Conservation (phyloP, 35 echinoderm and acorn worm genomes). For the Heliocidaris tuberculata region DNA sequence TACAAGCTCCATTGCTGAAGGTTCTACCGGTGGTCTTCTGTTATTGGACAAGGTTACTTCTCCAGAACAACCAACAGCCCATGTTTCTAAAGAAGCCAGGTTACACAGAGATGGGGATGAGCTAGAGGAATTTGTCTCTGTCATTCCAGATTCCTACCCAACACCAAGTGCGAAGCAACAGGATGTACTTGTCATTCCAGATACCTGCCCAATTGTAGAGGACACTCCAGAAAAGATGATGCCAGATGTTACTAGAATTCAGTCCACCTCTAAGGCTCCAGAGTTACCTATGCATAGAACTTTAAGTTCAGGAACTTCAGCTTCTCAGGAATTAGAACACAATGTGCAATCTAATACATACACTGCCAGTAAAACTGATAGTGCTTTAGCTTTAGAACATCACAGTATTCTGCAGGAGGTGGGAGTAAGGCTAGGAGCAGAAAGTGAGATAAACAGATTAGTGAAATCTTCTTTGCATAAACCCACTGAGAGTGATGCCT, state of each 20-base stretch:
- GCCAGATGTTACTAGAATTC: not conserved
- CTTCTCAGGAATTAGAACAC: not conserved
- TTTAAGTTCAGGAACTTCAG: not conserved
- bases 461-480: not conserved
- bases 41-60: not conserved
- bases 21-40: not conserved
- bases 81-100: not conserved
- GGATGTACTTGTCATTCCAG: not conserved
- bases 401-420: not conserved
- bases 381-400: not conserved
- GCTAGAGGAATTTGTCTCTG: not conserved
- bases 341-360: not conserved
- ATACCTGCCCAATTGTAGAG: not conserved
- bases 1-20: not conserved
- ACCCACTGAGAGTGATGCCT: not conserved
- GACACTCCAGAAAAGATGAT: not conserved
- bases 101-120: not conserved
- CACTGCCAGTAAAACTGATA: not conserved
- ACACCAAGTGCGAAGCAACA: not conserved
- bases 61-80: not conserved
- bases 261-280: not conserved
- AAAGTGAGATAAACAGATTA: not conserved
- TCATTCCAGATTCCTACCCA: conserved; percentile 18
- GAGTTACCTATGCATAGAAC: not conserved
- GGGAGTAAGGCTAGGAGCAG: not conserved